These are phyloP conservation scores for Thymelicus sylvestris DNA, from an alignment of 2,888 invertebrate species.

Conservation along the genomic window DNA sequence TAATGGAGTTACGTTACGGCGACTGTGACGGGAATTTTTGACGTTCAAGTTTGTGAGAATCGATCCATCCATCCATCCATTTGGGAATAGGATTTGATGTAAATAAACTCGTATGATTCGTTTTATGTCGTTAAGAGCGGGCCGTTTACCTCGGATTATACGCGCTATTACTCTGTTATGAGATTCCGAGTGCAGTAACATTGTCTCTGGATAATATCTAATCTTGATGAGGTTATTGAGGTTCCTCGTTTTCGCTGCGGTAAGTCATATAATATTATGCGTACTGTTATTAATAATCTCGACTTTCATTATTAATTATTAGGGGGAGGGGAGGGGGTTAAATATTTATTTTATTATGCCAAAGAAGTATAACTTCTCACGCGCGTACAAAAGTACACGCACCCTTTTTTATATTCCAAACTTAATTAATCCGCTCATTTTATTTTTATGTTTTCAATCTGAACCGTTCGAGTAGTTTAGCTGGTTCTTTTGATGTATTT, in stretches of 20 bases:
- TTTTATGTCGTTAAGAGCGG: constrained; percentile 17
- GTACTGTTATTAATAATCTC: constrained; percentile 1
- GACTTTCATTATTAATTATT: constrained; percentile 4
- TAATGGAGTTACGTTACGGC: constrained; percentile 7
- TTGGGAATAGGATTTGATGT: constrained; percentile 7
- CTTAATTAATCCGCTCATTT: background rate
- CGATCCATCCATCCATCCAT: background rate
- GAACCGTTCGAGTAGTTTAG: background rate
- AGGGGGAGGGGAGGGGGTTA: no score
- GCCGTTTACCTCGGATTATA: constrained; percentile 19
- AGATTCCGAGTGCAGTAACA: background rate
- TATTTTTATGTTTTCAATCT: background rate
- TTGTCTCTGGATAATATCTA: constrained; percentile 1
- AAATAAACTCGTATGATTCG: constrained; percentile 22
- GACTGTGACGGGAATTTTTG: constrained; percentile 9
- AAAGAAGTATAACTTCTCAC: no score
- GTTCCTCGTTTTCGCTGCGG: constrained; percentile 1
- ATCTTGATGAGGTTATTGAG: constrained; percentile 15
- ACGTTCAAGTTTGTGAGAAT: background rate
- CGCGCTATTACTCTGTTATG: constrained; percentile 18
- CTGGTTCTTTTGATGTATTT: background rate
- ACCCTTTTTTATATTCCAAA: background rate
- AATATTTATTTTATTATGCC: no score
- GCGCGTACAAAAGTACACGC: no score
- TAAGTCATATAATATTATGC: background rate